Base-by-base conservation (phyloP, 2,113 vertebrate species). In the Zosterops japonicus region DNA sequence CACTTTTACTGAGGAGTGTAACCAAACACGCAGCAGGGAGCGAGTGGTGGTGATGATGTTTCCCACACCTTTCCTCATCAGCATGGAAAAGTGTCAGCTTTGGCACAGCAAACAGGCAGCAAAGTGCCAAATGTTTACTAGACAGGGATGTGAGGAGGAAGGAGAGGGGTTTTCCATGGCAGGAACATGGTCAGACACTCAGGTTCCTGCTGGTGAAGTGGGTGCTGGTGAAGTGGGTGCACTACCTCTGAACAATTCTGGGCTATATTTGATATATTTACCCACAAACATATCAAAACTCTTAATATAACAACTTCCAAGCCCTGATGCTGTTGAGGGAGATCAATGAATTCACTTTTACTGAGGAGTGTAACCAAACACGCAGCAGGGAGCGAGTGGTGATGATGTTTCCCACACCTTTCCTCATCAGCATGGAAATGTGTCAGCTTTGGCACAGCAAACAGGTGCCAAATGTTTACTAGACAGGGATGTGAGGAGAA, bases 311-410 rank as follows among this genome's bases (percentile, higher is more conserved):
- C 24, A 55, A 33, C 19, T 87, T 36, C 36, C 59, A 67, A 5
- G 3, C 29, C 76, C 8, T 67, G 69, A 2, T 60, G 67, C 20
- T 65, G 8, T 25, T 25, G 82, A 52, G 56, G 59, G 63, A 74
- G 44, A 55, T 55, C 8, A 2, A 60, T 74, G 20, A 76, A 35
- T 5, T 85, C 27, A 1, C 55, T 87, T 56, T 59, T 65, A 22
- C 39, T 72, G 75, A 19, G 0, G 4, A 16, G 27, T 14, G 42
- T 25, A 44, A 49, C 29, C 49, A 41, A 83, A 22, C 28, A 11
- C 8, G 12, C 7, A 56, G 49, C 14, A 53, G 31, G 25, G 8
- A 85, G 28, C 0, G 0, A 57, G 33, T 4, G 4, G 2, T 27
- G 39, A 17, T 50, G 71, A 3, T 19, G 24, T 74, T 86, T 57